Conservation (phyloP, 2,113 vertebrate genomes). For the Pachycephala philippinensis region DNA sequence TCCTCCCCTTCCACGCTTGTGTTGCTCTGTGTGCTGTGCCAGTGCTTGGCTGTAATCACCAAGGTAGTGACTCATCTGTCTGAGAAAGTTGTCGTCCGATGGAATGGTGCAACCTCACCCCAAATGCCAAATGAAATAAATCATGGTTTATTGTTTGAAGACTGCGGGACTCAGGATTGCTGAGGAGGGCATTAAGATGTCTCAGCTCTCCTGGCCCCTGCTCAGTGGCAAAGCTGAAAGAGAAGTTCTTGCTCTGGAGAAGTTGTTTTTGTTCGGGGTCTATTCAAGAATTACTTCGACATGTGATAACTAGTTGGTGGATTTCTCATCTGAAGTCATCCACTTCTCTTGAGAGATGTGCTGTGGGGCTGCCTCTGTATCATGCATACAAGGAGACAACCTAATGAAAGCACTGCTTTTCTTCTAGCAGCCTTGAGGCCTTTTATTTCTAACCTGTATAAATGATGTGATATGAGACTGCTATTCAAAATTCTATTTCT, state of each 20-base stretch:
- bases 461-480: neutral
- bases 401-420: neutral
- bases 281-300: neutral
- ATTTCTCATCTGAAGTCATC: neutral
- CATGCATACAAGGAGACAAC: neutral
- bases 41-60: neutral
- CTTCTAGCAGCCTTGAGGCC: neutral
- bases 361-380: neutral
- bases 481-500: neutral
- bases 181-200: neutral
- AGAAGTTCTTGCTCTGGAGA: neutral
- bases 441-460: neutral
- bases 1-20: fast-evolving
- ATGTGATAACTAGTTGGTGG: neutral
- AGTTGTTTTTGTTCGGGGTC: no score
- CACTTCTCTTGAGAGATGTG: neutral
- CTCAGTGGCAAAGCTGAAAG: neutral
- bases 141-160: neutral
- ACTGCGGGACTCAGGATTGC: neutral
- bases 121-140: neutral
- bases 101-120: neutral
- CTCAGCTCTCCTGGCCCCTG: neutral
- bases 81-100: neutral
- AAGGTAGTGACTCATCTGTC: neutral
- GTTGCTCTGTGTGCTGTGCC: neutral